Evolutionary conservation across 2,113 vertebrate species (phyloP), one percentile per base, ranked within the genome.

Genomic region (Mus pahari): DNA sequence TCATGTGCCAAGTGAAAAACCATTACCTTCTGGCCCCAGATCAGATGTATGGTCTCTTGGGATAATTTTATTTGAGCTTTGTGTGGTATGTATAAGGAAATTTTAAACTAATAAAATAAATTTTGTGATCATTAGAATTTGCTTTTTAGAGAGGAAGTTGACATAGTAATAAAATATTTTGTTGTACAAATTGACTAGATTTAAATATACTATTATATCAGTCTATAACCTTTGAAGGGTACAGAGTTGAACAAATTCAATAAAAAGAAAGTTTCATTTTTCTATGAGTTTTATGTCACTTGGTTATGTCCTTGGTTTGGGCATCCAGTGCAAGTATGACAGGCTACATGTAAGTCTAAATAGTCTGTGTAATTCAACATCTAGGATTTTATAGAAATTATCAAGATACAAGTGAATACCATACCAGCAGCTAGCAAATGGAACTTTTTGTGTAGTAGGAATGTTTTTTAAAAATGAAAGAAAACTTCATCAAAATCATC

Each of bases 1-100:
- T 96, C 99, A 99, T 90, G 98, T 97, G 31, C 97, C 98, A 70
- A 98, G 98, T 96, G 99, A 99, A 96, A 98, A 98, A 75, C 99
- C 99, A 78, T 97, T 98, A 78, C 99, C 99, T 82, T 99, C 99
- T 1, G 99, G 99, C 45, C 99, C 99, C 36, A 99, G 99, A 97
- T 99, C 99, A 48, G 99, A 99, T 95, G 96, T 99, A 28, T 99
- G 99, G 99, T 99, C 99, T 31, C 99, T 99, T 64, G 99, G 99
- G 73, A 97, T 99, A 86, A 99, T 99, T 98, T 98, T 99, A 79
- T 99, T 99, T 98, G 99, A 99, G 96, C 98, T 99, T 89, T 99
- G 99, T 97, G 95, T 99, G 97, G 99, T 99, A 99, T 89, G 99
- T 98, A 94, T 96, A 91, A 89, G 82, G 45, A 94, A 94, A 73